phyloP scores from a whole-genome alignment of 2,888 invertebrate species.

The Apoda limacodes region DNA sequence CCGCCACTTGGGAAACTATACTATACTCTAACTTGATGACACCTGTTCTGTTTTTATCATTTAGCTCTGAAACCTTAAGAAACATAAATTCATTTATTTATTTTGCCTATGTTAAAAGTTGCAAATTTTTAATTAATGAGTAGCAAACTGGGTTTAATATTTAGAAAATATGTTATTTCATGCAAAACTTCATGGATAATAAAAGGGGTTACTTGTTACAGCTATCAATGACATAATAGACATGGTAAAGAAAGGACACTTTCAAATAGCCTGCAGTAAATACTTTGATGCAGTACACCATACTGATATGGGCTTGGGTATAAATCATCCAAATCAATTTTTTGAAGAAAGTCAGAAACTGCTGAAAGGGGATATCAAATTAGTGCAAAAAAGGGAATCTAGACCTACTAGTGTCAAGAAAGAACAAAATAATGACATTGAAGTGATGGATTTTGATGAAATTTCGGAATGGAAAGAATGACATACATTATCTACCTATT shows the following conservation, averaged over 20 bases:
- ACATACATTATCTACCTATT: background rate
- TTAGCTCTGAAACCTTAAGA: too few species aligned
- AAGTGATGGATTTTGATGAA: slow-evolving; percentile 54
- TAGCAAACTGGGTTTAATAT: too few species aligned
- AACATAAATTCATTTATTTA: too few species aligned
- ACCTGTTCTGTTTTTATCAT: too few species aligned
- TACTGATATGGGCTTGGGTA: slow-evolving; percentile 72
- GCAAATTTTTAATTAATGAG: too few species aligned
- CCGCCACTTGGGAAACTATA: too few species aligned
- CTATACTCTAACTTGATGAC: too few species aligned
- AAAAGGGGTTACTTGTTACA: slow-evolving; percentile 54
- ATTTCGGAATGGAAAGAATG: slow-evolving; percentile 32
- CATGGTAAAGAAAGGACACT: slow-evolving; percentile 81
- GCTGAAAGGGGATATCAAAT: slow-evolving; percentile 42
- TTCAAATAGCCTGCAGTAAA: slow-evolving; percentile 89
- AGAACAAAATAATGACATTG: slow-evolving; percentile 31
- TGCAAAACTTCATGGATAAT: too few species aligned
- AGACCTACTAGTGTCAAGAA: slow-evolving; percentile 31
- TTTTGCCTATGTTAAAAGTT: too few species aligned
- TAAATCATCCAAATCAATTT: slow-evolving; percentile 93
- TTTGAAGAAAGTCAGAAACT: slow-evolving; percentile 83
- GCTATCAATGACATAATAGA: slow-evolving; percentile 79
- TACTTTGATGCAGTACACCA: slow-evolving; percentile 84
- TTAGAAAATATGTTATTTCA: too few species aligned
- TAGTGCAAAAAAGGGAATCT: slow-evolving; percentile 35